Evolutionary conservation across 2,888 invertebrate species (phyloP), one percentile per base, ranked within the genome.

Genomic region (Pollenia amentaria): DNA sequence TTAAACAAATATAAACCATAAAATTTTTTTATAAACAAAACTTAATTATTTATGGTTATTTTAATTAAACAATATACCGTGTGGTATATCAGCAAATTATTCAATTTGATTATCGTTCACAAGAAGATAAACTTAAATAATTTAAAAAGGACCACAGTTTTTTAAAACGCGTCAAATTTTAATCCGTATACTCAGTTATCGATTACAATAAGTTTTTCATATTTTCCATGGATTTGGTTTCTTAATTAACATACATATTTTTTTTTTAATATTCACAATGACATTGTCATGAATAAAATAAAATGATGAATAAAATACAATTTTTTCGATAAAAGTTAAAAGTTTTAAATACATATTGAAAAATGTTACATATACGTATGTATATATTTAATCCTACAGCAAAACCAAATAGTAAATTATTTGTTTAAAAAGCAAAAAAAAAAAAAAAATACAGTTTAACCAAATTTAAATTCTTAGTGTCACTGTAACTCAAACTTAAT

Each of bases 141-240:
- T 7, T 29, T 29, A 29, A 29, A 29, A 29, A 29, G 1, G 1
- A 44, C 9, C 44, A 64, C 18, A 44, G 18, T 12, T 40, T n/a
- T 62, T 21, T 11, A 64, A 64, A 44, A 44, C 14, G 16, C 44
- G 12, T 64, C 44, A 44, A 40, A 44, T 6, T 44, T 29, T 44
- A 64, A 64, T 64, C 44, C 64, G 7, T 14, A 64, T 44, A 44
- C 18, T 44, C 44, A 64, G 44, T 44, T 64, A 44, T 44, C 44
- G 10, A 21, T 64, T 64, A 44, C 64, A 42, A 44, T 21, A 44
- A 44, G 12, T 12, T 42, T 18, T 3, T 44, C 0, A 18, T 29
- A 18, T 12, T 44, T 64, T 64, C 7, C 12, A 57, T n/a, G 14
- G 38, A 55, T 57, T 38, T 57, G 14, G 29, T 29, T 29, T 29